Base-by-base conservation (phyloP, 1,140 invertebrate genomes). In the Dendrolimus kikuchii region DNA sequence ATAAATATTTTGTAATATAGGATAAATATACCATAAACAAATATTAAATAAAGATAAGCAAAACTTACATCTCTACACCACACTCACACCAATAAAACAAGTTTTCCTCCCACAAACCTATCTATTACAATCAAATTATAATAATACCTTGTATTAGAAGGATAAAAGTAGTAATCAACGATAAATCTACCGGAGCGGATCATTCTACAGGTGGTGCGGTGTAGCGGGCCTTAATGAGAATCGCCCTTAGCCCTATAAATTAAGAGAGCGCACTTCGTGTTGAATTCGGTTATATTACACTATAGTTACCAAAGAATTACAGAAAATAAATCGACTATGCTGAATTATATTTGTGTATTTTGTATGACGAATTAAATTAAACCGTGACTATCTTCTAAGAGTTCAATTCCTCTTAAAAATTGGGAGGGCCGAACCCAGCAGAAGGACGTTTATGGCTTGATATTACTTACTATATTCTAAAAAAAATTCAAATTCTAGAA, bases 191-290 rank as follows among this genome's bases (percentile, higher is more conserved):
- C 55, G 49, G 44, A 53, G 49, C 59, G 62, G 58, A 67, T 64
- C 57, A 68, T 61, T 62, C 69, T 65, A 68, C 69, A 72, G 69
- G 69, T 72, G 69, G 64, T 50, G 49, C 63, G 63, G 60, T 60
- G 53, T 54, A 50, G 51, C 64, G 43, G 55, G 55, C 68, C 64
- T 60, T 68, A 68, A 72, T 68, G 60, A 66, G 66, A 62, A 57
- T 63, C 53, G 53, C 68, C 68, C 66, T 64, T 49, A 53, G 57
- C 52, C 62, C 62, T 46, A 65, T 66, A 65, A 68, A 72, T 72
- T 72, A 70, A 52, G 48, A 38, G 51, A 47, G 55, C 59, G 57
- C 64, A 62, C 60, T 55, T 59, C 55, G 40, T 53, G 43, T 37
- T 49, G 54, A 49, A 54, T 55, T 54, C 53, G 51, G 49, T 9